A percentile compares a stretch with the other conserved stretches of the same genome.
Conservation (phyloP, 1,140 invertebrate species). For the Glossosoma conforme region DNA sequence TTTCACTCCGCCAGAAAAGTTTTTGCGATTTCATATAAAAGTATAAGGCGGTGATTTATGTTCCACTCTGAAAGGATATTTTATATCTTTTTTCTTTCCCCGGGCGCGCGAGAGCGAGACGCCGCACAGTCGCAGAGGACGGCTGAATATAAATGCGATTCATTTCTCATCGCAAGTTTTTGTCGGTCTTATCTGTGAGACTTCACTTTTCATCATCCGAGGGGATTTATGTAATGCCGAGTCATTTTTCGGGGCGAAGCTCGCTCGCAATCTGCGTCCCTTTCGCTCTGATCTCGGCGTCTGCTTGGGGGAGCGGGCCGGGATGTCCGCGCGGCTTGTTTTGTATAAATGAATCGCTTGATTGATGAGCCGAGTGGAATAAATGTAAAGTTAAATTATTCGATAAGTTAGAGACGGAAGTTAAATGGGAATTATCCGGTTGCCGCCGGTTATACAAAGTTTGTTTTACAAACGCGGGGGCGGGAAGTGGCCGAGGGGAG, state of each 20-base stretch:
- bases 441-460: conserved; percentile 49
- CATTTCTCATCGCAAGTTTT: conserved; percentile 56
- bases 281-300: neutral
- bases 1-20: conserved; percentile 25
- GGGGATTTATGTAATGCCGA: conserved; percentile 55
- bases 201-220: conserved; percentile 56
- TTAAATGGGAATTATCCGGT: conserved; percentile 54
- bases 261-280: conserved; percentile 37
- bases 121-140: conserved; percentile 32
- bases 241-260: conserved; percentile 53
- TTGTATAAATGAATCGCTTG: conserved; percentile 40
- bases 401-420: conserved; percentile 55
- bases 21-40: conserved; percentile 34
- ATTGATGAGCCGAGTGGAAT: conserved; percentile 55
- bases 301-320: conserved; percentile 1
- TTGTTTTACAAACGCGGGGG: conserved; percentile 44
- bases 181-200: conserved; percentile 55
- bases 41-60: conserved; percentile 34
- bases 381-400: conserved; percentile 56
- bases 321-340: conserved; percentile 24
- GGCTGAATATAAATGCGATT: conserved; percentile 51
- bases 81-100: conserved; percentile 22
- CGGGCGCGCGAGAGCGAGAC: conserved; percentile 25
- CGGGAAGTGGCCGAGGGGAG: conserved; percentile 10
- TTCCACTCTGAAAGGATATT: conserved; percentile 30